A percentile compares a stretch with the other conserved stretches of the same genome.
phyloP scores from a whole-genome alignment of 2,888 invertebrate species.

The Coelopa pilipes region DNA sequence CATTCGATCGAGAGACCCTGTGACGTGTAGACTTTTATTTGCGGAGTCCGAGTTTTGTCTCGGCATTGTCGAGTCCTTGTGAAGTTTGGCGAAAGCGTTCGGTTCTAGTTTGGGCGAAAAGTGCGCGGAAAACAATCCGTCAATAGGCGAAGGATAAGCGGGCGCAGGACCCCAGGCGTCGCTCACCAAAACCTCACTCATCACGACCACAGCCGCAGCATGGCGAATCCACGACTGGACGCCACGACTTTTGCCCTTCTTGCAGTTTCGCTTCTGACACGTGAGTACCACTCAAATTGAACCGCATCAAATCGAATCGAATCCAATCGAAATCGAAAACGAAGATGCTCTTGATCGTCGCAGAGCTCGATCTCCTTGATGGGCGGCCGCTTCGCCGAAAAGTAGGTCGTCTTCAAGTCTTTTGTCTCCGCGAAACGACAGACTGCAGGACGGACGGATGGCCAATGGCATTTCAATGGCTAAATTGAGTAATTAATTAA shows the following conservation, averaged over 20 bases:
- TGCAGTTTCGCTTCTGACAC: not conserved
- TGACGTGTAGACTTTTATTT: too few species aligned
- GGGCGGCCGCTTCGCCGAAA: not conserved
- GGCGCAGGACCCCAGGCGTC: conserved; percentile 3
- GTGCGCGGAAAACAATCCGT: not conserved
- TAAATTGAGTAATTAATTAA: conserved; percentile 8
- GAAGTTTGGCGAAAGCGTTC: not conserved
- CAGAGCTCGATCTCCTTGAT: not conserved
- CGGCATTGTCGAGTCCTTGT: too few species aligned
- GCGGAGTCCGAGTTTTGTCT: too few species aligned
- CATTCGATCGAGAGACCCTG: too few species aligned
- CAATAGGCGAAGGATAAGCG: conserved; percentile 15
- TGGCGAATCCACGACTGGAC: conserved; percentile 32
- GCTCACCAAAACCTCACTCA: too few species aligned
- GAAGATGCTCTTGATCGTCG: not conserved
- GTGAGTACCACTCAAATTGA: conserved; percentile 9
- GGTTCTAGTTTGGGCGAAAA: not conserved
- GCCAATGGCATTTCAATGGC: conserved; percentile 7
- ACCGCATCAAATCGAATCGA: not conserved
- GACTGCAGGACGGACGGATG: not conserved
- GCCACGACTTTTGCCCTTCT: not conserved
- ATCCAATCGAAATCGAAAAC: not conserved
- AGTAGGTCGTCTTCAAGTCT: not conserved
- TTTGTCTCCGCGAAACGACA: not conserved
- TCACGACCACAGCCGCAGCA: not conserved